A percentile compares a stretch with the other conserved stretches of the same genome.
Conservation (phyloP, 2,888 invertebrate species). For the Nesidiocoris tenuis region DNA sequence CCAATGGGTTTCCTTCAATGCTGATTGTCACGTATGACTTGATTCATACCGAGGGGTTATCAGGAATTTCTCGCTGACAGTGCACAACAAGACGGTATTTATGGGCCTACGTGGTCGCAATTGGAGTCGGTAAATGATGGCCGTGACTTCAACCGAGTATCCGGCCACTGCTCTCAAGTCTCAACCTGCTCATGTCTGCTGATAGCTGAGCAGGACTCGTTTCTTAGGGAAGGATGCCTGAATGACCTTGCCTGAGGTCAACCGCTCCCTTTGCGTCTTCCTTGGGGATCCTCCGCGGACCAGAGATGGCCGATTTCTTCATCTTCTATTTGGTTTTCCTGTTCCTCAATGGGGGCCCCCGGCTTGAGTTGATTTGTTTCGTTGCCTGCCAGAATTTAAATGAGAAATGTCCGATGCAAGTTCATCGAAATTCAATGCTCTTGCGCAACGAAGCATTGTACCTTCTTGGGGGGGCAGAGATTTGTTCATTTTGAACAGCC, state of each 20-base stretch:
- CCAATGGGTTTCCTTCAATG: too few relatives aligned
- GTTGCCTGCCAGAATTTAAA: background rate
- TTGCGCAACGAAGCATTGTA: background rate
- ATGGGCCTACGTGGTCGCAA: background rate
- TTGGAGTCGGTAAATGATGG: background rate
- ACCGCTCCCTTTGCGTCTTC: background rate
- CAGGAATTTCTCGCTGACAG: background rate
- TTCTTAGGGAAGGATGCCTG: background rate
- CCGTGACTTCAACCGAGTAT: background rate
- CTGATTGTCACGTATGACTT: too few relatives aligned
- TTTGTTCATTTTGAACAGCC: too few relatives aligned
- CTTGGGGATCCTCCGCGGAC: background rate
- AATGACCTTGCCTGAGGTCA: background rate
- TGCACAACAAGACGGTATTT: background rate
- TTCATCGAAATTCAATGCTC: background rate
- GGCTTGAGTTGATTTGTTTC: background rate
- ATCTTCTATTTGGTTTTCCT: background rate
- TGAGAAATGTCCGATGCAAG: background rate
- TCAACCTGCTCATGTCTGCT: background rate
- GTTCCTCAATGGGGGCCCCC: background rate
- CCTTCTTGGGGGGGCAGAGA: too few relatives aligned
- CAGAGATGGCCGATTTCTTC: background rate
- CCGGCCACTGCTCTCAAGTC: background rate
- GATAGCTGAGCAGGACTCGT: background rate
- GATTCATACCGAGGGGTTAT: background rate